Base-by-base conservation (phyloP, 1,140 invertebrate genomes). In the Cheumatopsyche charites region DNA sequence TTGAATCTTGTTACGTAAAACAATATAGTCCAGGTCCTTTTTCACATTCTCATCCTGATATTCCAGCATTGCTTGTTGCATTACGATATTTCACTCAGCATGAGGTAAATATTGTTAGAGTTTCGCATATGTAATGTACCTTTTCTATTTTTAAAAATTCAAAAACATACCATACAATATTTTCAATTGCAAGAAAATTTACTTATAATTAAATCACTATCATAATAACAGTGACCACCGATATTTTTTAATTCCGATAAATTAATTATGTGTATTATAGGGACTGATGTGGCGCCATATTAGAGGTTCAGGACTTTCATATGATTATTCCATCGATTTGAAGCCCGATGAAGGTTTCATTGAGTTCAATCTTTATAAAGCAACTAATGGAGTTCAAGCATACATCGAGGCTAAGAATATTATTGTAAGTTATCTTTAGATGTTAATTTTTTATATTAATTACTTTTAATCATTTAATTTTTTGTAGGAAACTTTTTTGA, bases 261-360 rank as follows among this genome's bases (percentile, higher is more conserved):
- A 49, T 49, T 4, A 49, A 5, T 49, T 49, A 5, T 5, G 4
- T 19, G 3, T 49, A 45, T 72, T 61, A 13, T 36, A 94, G 89
- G 94, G 95, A 41, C 94, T 94, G 26, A 89, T 97, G 87, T 97
- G 93, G 93, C 88, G 88, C 69, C 87, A 91, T 79, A 90, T 97
- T 71, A 85, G 94, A 78, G 94, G 94, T 26, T 88, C 90, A 75
- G 94, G 94, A 7, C 85, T 94, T 13, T 87, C 94, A 0, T 97
- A 97, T 81, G 83, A 88, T 47, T 95, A 91, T 82, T 86, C 83
- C 42, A 87, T 94, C 15, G 80, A 81, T 61, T 75, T 86, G 6
- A 83, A 85, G 73, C 85, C 87, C 13, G 87, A 90, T 77, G 89
- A 92, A 81, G 92, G 90, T 0, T 78, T 91, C 0, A 77, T 96